These are phyloP conservation scores for Falcunculus frontatus DNA, from an alignment of 2,113 vertebrate species.

Conservation along the genomic window DNA sequence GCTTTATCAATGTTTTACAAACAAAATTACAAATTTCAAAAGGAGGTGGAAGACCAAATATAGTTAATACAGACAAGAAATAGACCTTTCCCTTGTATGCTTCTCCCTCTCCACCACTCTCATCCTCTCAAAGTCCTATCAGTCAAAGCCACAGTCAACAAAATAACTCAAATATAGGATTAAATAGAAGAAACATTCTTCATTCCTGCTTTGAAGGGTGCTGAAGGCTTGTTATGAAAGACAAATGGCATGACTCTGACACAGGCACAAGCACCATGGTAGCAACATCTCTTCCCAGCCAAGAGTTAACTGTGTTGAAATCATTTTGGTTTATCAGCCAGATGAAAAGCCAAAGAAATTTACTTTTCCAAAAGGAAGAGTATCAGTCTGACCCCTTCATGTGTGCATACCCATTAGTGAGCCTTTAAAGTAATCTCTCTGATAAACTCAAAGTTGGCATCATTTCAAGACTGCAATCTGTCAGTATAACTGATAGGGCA, in stretches of 20 bases:
- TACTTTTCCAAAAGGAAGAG: neutral
- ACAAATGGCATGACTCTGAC: neutral
- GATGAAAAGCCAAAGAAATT: neutral
- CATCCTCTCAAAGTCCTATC: neutral
- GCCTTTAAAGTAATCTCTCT: neutral
- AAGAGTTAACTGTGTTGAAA: rapidly evolving
- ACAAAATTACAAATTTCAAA: neutral
- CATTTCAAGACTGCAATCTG: neutral
- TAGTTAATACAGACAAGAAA: neutral
- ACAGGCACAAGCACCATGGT: neutral
- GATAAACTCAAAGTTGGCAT: neutral
- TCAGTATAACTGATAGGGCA: neutral
- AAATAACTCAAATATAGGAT: neutral
- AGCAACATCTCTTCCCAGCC: neutral
- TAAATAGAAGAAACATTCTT: neutral
- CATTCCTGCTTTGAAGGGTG: neutral
- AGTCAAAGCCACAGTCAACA: neutral
- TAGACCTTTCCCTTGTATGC: neutral
- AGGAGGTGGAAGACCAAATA: neutral
- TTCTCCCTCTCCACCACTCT: neutral
- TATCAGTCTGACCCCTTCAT: neutral
- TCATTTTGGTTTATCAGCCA: neutral
- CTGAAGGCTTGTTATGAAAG: neutral
- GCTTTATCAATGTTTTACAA: neutral
- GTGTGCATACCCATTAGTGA: neutral